These are phyloP conservation scores for Anolis apletophallus DNA, from an alignment of 2,797 vertebrate genomes.

Conservation along the genomic window DNA sequence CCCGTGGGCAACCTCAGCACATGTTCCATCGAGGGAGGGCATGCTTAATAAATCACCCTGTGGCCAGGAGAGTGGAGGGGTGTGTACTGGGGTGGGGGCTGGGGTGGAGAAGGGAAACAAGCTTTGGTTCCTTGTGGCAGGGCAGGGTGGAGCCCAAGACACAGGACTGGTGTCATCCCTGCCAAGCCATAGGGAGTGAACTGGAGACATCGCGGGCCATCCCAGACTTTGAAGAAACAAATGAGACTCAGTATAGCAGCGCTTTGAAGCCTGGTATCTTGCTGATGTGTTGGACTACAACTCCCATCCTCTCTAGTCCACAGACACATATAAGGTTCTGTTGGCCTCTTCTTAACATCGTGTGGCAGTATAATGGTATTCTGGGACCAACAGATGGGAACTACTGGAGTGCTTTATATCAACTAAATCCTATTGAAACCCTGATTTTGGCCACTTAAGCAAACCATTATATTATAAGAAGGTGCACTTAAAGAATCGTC, in stretches of 20 bases:
- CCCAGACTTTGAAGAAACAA: slow-evolving; percentile 18
- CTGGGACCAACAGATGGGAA: not conserved
- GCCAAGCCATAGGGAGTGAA: slow-evolving; percentile 41
- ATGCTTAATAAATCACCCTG: slow-evolving; percentile 73
- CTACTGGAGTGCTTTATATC: not conserved
- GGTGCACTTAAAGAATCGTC: not conserved
- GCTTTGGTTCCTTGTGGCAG: slow-evolving; percentile 25
- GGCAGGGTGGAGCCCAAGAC: slow-evolving; percentile 29
- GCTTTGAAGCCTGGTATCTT: not conserved
- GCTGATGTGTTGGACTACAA: not conserved
- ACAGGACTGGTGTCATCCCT: slow-evolving; percentile 25
- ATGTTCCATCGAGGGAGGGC: slow-evolving; percentile 72
- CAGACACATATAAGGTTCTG: not conserved
- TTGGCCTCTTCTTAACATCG: not conserved
- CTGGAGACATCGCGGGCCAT: slow-evolving; percentile 4
- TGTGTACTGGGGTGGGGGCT: slow-evolving; percentile 37
- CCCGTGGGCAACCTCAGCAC: slow-evolving; percentile 76
- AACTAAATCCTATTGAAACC: not conserved
- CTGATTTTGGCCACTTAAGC: not conserved
- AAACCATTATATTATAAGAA: not conserved
- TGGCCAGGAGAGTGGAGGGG: slow-evolving; percentile 60
- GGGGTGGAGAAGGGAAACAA: slow-evolving; percentile 7
- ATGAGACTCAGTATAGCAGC: not conserved
- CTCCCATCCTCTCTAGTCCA: not conserved
- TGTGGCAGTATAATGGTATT: not conserved